phyloP scores from a whole-genome alignment of 2,888 invertebrate species.

The Eupithecia insigniata region DNA sequence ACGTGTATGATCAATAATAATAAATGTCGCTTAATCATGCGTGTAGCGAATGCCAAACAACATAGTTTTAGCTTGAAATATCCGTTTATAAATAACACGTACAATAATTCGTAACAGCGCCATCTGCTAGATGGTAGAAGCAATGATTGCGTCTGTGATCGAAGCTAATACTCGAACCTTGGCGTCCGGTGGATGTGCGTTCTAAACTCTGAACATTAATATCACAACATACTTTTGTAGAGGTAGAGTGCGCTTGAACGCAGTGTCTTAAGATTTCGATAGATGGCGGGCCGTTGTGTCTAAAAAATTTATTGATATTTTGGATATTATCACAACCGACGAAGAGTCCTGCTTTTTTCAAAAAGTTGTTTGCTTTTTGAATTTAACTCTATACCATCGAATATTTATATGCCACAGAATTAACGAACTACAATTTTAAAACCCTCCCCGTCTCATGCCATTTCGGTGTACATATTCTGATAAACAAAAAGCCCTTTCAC shows the following conservation, averaged over 20 bases:
- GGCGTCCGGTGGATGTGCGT: background rate
- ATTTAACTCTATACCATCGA: background rate
- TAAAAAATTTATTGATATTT: background rate
- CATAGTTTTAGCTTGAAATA: slow-evolving; percentile 12
- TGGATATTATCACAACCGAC: background rate
- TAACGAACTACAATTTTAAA: background rate
- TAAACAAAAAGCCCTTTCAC: background rate
- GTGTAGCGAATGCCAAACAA: slow-evolving; percentile 32
- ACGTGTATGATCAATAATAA: background rate
- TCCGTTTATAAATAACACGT: slow-evolving; percentile 12
- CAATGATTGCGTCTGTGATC: slow-evolving; percentile 11
- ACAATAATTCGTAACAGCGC: slow-evolving; percentile 21
- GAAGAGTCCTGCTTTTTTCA: background rate
- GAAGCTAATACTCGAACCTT: slow-evolving; percentile 33
- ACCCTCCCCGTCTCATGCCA: background rate
- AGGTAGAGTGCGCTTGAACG: background rate
- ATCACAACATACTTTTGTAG: background rate
- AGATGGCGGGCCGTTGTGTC: slow-evolving; percentile 34
- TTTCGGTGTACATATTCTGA: background rate
- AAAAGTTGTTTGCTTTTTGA: background rate
- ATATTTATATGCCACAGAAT: background rate
- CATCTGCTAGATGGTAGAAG: slow-evolving; percentile 30
- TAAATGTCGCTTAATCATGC: slow-evolving; percentile 15
- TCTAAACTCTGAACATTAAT: background rate
- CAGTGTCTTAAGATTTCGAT: slow-evolving; percentile 15